Conservation (phyloP, 2,797 vertebrate genomes). For the Falco berigora region DNA sequence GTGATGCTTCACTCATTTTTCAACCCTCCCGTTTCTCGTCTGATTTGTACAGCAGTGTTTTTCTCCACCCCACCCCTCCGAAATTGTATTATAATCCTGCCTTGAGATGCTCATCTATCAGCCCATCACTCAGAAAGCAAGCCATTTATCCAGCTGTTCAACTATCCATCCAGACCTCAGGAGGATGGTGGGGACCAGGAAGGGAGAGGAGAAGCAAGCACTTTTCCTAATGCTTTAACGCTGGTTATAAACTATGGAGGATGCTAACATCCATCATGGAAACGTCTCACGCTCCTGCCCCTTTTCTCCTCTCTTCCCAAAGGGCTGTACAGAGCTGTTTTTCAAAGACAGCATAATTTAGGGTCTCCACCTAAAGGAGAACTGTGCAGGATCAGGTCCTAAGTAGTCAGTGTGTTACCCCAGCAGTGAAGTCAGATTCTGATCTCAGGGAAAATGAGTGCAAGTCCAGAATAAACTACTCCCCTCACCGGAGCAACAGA, state of each 20-base stretch:
- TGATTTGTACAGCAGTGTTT: not conserved
- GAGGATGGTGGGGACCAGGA: not conserved
- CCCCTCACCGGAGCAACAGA: not conserved
- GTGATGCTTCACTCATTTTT: not conserved
- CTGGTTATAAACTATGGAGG: not conserved
- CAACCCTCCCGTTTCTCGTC: not conserved
- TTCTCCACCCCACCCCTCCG: not conserved
- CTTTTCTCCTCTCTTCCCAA: not conserved
- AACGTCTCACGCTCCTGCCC: not conserved
- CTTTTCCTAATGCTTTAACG: not conserved
- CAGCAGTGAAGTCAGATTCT: not conserved
- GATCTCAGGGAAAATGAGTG: not conserved
- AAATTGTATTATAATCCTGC: not conserved
- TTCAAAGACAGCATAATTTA: not conserved
- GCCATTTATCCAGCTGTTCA: not conserved
- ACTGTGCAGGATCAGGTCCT: not conserved
- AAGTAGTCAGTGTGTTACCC: not conserved
- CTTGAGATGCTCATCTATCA: not conserved
- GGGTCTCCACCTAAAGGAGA: not conserved
- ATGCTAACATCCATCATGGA: not conserved
- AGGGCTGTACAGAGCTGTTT: not conserved
- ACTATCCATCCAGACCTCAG: not conserved
- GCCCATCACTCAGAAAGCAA: not conserved
- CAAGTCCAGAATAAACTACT: not conserved
- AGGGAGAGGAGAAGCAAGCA: not conserved